These are phyloP conservation scores for Scomber japonicus DNA, from an alignment of 2,113 vertebrate genomes.

Conservation along the genomic window DNA sequence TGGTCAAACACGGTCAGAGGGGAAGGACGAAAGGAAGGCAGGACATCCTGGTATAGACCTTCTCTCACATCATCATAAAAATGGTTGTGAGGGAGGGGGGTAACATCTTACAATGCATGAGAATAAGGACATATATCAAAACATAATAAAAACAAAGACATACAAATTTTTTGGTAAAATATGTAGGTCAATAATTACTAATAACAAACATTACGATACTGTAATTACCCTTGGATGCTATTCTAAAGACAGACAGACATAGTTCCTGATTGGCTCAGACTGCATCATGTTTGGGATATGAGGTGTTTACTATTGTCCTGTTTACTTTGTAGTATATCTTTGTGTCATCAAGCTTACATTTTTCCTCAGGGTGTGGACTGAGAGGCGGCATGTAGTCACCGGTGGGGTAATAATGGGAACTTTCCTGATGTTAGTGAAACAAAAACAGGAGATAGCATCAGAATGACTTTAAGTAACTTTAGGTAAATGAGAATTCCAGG, in stretches of 20 bases:
- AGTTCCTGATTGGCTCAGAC: neutral
- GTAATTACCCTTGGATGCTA: neutral
- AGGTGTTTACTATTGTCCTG: slow-evolving; percentile 39
- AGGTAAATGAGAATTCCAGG: slow-evolving; percentile 32
- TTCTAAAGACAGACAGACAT: neutral
- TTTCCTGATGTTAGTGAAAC: slow-evolving; percentile 70
- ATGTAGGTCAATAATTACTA: neutral
- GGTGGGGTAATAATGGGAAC: slow-evolving; percentile 78
- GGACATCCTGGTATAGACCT: slow-evolving; percentile 62
- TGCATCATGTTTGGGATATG: neutral
- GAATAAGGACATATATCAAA: neutral
- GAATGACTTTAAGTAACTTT: neutral
- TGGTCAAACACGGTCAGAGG: slow-evolving; percentile 34
- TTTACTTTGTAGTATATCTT: slow-evolving; percentile 27
- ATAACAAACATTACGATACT: neutral
- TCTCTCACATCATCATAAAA: slow-evolving; percentile 79
- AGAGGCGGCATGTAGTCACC: slow-evolving; percentile 72
- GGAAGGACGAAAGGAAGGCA: slow-evolving; percentile 35
- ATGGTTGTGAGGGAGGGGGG: slow-evolving; percentile 45
- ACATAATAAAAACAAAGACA: neutral
- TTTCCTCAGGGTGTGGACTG: slow-evolving; percentile 74
- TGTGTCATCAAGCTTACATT: slow-evolving; percentile 60
- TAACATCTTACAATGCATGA: slow-evolving; percentile 46
- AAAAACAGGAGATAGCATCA: slow-evolving; percentile 36
- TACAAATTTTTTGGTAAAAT: neutral